Conservation (phyloP, 2,113 vertebrate genomes). For the Cynopterus brachyotis region DNA sequence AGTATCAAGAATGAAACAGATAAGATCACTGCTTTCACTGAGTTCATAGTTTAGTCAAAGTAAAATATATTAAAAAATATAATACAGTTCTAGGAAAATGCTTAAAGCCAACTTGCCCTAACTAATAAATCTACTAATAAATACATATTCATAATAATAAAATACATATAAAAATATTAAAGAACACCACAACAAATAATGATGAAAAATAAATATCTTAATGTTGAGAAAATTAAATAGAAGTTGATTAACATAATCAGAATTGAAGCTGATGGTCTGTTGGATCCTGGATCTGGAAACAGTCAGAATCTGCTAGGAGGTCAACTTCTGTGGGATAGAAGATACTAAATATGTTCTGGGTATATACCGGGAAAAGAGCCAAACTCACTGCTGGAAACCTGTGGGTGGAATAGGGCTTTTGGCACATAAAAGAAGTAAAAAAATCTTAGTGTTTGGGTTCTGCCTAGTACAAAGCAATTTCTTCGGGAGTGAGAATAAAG, state of each 20-base stretch:
- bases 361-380: not conserved
- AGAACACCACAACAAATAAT: not conserved
- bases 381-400: conserved; percentile 6
- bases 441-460: not conserved
- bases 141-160: not conserved
- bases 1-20: not conserved
- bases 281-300: not conserved
- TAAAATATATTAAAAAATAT: not conserved
- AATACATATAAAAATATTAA: not conserved
- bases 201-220: not conserved
- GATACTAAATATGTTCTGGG: not conserved
- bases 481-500: not conserved
- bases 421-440: not conserved
- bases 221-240: not conserved
- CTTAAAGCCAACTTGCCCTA: not conserved
- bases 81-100: not conserved
- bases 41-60: not conserved
- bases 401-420: not conserved
- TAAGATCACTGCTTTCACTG: not conserved
- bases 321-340: not conserved
- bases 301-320: not conserved
- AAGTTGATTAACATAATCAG: not conserved
- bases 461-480: conserved; percentile 8
- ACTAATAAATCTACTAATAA: not conserved
- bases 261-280: not conserved